Base-by-base conservation (phyloP, 2,888 invertebrate species). In the Zonitis immaculata region DNA sequence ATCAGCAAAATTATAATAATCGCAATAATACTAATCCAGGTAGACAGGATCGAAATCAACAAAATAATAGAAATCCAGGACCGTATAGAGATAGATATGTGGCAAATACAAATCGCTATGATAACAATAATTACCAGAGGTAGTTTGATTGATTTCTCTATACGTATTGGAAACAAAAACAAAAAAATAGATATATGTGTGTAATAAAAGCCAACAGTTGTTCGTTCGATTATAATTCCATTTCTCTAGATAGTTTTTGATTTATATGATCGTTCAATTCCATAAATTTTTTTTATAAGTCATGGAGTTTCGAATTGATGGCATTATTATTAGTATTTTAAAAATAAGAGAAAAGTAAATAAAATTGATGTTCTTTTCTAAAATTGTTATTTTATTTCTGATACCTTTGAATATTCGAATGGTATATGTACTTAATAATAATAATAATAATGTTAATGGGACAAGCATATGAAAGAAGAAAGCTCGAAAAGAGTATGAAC, bases 31-130 rank as follows among this genome's bases (percentile, higher is more conserved):
- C 49, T 26, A 55, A 54, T 52, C 35, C 48, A 1, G 53, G 58
- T n/a, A 47, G 54, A 5, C 47, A 54, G 25, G 47, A 44, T 6
- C 44, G 48, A 3, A 49, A 49, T 32, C 47, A 54, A 25, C 14
- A n/a, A n/a, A n/a, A 61, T n/a, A 56, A 58, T 22, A 58, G 71
- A 47, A 64, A 62, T 6, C 65, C 69, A 18, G 73, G 73, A 14
- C 73, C 74, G 0, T 71, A 73, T 44, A 62, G 65, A 35, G 72
- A 73, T 49, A 62, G 67, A 54, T 72, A 68, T 54, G 18, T 35
- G 8, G 9, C 16, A 3, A 16, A 8, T 8, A 16, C 35, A 3
- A 8, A 16, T 35, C 16, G 35, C 11, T 3, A 47, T 32, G 57
- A 54, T 47, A 49, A 54, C 18, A 54, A 27, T 39, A 27, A 48